Conservation (phyloP, 1,140 invertebrate species). For the Hirudo medicinalis region DNA sequence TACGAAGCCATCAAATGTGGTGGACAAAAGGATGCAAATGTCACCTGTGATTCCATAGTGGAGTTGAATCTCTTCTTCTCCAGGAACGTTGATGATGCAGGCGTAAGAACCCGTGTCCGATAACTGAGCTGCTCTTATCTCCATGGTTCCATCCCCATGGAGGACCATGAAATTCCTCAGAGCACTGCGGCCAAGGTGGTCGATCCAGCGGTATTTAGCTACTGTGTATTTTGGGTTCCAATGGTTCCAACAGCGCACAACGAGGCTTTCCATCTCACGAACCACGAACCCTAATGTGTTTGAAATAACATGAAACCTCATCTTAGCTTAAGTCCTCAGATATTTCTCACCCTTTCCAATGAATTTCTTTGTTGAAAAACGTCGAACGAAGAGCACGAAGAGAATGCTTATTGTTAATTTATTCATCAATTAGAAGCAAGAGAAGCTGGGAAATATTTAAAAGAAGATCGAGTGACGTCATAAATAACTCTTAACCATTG, state of each 20-base stretch:
- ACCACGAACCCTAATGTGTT: not conserved
- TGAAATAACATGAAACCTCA: no score
- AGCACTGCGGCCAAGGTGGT: slow-evolving; percentile 12
- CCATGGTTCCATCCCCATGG: slow-evolving; percentile 12
- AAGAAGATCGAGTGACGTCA: no score
- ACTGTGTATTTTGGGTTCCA: slow-evolving; percentile 4
- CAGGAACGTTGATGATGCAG: slow-evolving; percentile 9
- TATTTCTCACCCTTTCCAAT: no score
- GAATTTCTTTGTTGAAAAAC: no score
- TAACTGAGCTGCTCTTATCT: slow-evolving; percentile 1
- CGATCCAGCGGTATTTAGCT: slow-evolving; percentile 8
- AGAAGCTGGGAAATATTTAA: no score
- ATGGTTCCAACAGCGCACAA: not conserved
- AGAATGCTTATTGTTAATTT: no score
- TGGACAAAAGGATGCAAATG: not conserved
- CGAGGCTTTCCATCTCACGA: slow-evolving; percentile 2
- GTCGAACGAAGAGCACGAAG: no score
- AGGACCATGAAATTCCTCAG: slow-evolving; percentile 10
- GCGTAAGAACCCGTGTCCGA: slow-evolving; percentile 4
- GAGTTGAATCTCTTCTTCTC: not conserved
- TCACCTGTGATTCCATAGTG: not conserved
- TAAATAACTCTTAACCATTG: no score
- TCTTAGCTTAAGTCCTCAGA: no score
- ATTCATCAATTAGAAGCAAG: no score
- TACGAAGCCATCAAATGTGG: not conserved